Evolutionary conservation across 2,888 invertebrate species (phyloP), one percentile per base, ranked within the genome.

Genomic region (Napeogenes sylphis): DNA sequence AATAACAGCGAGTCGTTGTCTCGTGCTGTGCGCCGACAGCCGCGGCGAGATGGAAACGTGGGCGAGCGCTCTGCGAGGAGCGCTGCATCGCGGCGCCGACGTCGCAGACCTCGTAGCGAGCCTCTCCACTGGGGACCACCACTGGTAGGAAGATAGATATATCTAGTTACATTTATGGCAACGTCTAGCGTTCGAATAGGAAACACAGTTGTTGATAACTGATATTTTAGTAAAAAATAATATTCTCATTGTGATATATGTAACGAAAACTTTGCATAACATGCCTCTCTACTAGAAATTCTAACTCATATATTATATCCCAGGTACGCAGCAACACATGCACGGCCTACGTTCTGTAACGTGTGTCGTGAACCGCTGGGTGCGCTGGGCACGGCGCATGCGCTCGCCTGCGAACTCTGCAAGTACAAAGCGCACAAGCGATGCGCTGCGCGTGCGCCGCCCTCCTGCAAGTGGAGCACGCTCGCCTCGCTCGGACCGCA

Each of bases 391-490:
- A 98, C 98, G 1, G 98, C 98, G 69, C 98, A 98, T 83, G 98
- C 98, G 47, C 93, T 98, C 45, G 98, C 98, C 71, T 99, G 99
- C 87, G 98, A 98, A 88, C 96, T 99, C 46, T 99, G 99, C 93
- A 99, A 99, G 91, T 97, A 96, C 87, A 98, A 99, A 84, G 97
- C 97, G 66, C 99, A 99, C 90, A 98, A 98, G 87, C 92, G 97
- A 61, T 99, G 99, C 85, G 98, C 98, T 0, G 93, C 95, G 61
- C 96, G 97, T 77, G 97, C 98, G 61, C 95, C 96, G 76, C 96
- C 96, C 73, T 97, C 97, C 79, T 99, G 99, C 92, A 99, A 99
- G 83, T 99, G 99, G 99, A 99, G 98, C 72, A 98, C 98, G 51
- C 92, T 99, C 71, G 96, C 98, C 5, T 97, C 97, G 53, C 95